phyloP scores from a whole-genome alignment of 2,113 vertebrate species.

The Cryptotis parvus region DNA sequence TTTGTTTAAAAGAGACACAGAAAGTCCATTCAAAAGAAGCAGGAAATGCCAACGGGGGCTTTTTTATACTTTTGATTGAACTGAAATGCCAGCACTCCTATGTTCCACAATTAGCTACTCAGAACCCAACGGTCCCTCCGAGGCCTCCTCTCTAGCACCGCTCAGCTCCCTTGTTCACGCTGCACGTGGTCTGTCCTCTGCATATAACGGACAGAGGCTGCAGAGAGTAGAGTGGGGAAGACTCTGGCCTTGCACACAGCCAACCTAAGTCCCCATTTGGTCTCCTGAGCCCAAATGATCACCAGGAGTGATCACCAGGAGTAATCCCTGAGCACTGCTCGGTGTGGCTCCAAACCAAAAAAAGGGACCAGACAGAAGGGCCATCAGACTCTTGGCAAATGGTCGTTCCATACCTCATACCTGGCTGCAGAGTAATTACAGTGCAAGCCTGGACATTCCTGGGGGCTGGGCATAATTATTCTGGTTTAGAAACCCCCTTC shows the following conservation, averaged over 20 bases:
- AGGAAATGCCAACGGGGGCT: background rate
- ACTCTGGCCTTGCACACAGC: too few species aligned
- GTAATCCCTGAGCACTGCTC: too few species aligned
- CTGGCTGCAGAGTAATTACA: slow-evolving; percentile 48
- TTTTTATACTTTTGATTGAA: background rate
- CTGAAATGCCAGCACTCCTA: background rate
- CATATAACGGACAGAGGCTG: too few species aligned
- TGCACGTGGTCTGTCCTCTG: background rate
- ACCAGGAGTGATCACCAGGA: too few species aligned
- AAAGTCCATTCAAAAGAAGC: background rate
- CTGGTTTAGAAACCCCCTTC: slow-evolving; percentile 44
- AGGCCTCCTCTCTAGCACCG: background rate
- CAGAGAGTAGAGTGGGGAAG: background rate
- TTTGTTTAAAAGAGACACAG: background rate
- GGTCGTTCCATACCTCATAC: background rate
- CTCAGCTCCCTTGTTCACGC: background rate
- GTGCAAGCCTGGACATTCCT: slow-evolving; percentile 35
- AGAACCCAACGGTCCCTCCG: too few species aligned
- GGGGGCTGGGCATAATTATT: slow-evolving; percentile 58
- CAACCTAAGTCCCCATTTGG: too few species aligned
- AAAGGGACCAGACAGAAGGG: background rate
- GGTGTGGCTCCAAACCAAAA: too few species aligned
- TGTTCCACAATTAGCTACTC: background rate
- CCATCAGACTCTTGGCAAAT: slow-evolving; percentile 27
- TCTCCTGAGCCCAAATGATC: too few species aligned